Evolutionary conservation across 2,888 invertebrate genomes (phyloP).

Genomic region (Pristionchus maxplancki): DNA sequence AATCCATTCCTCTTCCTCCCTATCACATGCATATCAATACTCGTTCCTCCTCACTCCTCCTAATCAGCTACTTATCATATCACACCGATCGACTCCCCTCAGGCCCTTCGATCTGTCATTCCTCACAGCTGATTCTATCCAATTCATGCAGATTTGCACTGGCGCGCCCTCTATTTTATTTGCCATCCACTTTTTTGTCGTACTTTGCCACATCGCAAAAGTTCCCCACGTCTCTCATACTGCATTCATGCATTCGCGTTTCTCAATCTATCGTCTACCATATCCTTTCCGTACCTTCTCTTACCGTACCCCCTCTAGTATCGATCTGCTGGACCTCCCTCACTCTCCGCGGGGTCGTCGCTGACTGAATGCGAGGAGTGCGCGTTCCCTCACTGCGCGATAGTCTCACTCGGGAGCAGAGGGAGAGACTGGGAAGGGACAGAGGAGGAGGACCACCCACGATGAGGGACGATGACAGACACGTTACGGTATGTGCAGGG

Average conservation of each 20-base stretch:
- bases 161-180: neutral
- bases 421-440: conserved; percentile 8
- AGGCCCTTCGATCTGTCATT: neutral
- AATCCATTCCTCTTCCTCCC: neutral
- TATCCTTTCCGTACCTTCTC: neutral
- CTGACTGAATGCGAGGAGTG: conserved; percentile 13
- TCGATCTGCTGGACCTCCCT: neutral
- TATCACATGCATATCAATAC: conserved; percentile 34
- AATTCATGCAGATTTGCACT: neutral
- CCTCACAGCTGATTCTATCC: neutral
- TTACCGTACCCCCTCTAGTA: neutral
- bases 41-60: conserved; percentile 3
- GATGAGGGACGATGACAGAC: conserved; percentile 23
- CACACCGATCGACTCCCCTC: neutral
- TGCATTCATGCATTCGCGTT: neutral
- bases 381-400: conserved; percentile 37
- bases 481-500: conserved; percentile 24
- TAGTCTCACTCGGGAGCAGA: conserved; percentile 9
- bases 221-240: neutral
- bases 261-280: neutral
- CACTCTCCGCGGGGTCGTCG: neutral
- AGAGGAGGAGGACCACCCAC: neutral
- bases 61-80: conserved; percentile 25
- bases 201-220: neutral
- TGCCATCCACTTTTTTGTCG: neutral